Evolutionary conservation across 2,888 invertebrate species (phyloP).

Genomic region (Diaprepes abbreviatus): DNA sequence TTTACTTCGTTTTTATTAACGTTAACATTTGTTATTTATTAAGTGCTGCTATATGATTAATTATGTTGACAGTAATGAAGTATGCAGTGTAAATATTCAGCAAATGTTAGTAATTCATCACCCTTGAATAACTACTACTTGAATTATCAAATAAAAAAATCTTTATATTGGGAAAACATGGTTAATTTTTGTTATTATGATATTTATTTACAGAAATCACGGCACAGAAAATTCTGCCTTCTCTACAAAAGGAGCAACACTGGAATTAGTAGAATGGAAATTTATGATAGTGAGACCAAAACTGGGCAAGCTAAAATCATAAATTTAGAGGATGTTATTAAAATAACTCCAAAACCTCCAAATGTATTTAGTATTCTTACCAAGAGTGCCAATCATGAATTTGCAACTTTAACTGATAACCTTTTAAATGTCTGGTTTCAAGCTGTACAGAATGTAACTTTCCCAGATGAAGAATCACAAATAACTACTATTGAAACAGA

Average conservation of each 20-base stretch:
- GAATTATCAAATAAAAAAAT: too few relatives aligned
- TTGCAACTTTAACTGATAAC: constrained; percentile 77
- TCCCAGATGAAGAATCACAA: constrained; percentile 75
- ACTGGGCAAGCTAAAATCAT: constrained; percentile 74
- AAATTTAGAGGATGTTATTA: constrained; percentile 88
- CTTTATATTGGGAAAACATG: too few relatives aligned
- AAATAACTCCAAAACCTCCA: constrained; percentile 77
- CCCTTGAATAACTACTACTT: too few relatives aligned
- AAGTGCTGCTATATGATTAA: background rate
- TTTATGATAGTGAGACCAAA: constrained; percentile 78
- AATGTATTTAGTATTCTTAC: constrained; percentile 79
- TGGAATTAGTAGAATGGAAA: constrained; percentile 88
- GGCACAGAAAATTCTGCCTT: constrained; percentile 84
- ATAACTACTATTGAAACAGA: constrained; percentile 82
- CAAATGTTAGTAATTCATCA: too few relatives aligned
- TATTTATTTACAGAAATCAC: constrained; percentile 80
- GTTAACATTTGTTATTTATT: background rate
- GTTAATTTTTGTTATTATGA: too few relatives aligned
- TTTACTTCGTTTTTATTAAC: background rate
- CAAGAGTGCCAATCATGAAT: constrained; percentile 75
- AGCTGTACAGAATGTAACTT: constrained; percentile 85
- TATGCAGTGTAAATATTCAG: too few relatives aligned
- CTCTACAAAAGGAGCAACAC: constrained; percentile 86
- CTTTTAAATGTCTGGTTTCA: constrained; percentile 84
- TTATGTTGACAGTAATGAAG: too few relatives aligned